Percentiles rank a stretch among this genome's conserved stretches.
Conservation (phyloP, 2,113 vertebrate species). For the Lophius piscatorius region DNA sequence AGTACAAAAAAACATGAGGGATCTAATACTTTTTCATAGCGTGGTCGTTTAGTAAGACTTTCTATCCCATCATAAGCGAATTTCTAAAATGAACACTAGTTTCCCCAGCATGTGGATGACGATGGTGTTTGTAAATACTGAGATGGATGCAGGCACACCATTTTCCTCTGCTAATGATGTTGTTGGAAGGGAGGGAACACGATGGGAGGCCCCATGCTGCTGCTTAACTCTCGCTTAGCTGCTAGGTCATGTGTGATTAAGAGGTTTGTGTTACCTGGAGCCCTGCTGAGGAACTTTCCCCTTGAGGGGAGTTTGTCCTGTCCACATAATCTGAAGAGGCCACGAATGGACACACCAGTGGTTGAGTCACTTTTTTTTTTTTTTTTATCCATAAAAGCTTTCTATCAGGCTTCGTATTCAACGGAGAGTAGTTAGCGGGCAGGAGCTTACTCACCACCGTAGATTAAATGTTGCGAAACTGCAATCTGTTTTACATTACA, state of each 20-base stretch:
- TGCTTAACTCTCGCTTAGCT: conserved; percentile 82
- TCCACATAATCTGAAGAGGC: conserved; percentile 79
- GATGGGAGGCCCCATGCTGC: conserved; percentile 77
- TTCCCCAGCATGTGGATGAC: conserved; percentile 88
- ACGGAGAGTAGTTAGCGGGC: conserved; percentile 60
- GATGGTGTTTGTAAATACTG: conserved; percentile 91
- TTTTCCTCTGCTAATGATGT: conserved; percentile 75
- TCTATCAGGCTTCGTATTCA: conserved; percentile 57
- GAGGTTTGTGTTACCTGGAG: conserved; percentile 86
- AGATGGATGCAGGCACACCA: conserved; percentile 66
- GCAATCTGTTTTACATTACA: conserved; percentile 21
- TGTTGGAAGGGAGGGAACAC: conserved; percentile 68
- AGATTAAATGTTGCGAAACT: conserved; percentile 34
- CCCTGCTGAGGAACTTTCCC: conserved; percentile 82
- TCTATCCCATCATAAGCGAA: conserved; percentile 87
- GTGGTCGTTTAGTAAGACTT: conserved; percentile 67
- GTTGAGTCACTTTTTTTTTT: conserved; percentile 70
- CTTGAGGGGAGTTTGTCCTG: conserved; percentile 81
- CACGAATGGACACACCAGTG: conserved; percentile 70
- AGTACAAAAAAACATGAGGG: no score
- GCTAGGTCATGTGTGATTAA: conserved; percentile 89
- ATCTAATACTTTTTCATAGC: no score
- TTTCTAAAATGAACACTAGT: conserved; percentile 88
- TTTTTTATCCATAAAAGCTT: conserved; percentile 46
- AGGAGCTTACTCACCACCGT: conserved; percentile 29